These are phyloP conservation scores for Autographa gamma DNA, from an alignment of 2,888 invertebrate species.

Conservation along the genomic window DNA sequence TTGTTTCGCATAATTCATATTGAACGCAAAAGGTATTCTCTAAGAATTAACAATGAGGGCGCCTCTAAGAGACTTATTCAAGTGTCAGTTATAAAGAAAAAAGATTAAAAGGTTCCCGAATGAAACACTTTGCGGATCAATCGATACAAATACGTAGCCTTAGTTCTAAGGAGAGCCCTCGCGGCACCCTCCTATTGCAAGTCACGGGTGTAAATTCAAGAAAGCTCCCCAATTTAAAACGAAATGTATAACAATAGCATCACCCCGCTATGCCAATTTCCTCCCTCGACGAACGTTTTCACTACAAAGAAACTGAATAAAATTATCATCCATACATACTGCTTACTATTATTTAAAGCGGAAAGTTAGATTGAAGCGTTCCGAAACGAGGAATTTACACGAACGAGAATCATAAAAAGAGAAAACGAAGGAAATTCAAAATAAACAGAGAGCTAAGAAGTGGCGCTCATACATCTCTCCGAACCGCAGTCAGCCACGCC, in stretches of 20 bases:
- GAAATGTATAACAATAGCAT: conserved; percentile 87
- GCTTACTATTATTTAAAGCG: conserved; percentile 70
- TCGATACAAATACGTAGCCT: conserved; percentile 69
- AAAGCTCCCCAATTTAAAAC: conserved; percentile 88
- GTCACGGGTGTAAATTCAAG: conserved; percentile 88
- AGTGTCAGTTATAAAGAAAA: conserved; percentile 57
- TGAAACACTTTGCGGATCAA: conserved; percentile 71
- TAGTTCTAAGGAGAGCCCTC: conserved; percentile 64
- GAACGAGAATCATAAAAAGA: conserved; percentile 54
- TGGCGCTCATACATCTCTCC: conserved; percentile 71
- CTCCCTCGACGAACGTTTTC: conserved; percentile 80
- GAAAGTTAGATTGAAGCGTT: conserved; percentile 71
- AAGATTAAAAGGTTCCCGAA: conserved; percentile 62
- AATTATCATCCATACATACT: conserved; percentile 78
- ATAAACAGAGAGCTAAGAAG: conserved; percentile 69
- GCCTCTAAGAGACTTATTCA: conserved; percentile 62
- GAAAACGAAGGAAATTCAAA: conserved; percentile 58
- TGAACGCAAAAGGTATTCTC: conserved; percentile 62
- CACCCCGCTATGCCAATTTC: conserved; percentile 85
- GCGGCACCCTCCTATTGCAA: conserved; percentile 78
- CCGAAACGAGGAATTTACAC: conserved; percentile 62
- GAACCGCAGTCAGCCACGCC: conserved; percentile 73
- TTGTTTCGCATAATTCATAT: conserved; percentile 75
- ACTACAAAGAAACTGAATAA: conserved; percentile 84
- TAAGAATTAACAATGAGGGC: conserved; percentile 58